Evolutionary conservation across 2,888 invertebrate genomes (phyloP).

Genomic region (Ectemnius lituratus): DNA sequence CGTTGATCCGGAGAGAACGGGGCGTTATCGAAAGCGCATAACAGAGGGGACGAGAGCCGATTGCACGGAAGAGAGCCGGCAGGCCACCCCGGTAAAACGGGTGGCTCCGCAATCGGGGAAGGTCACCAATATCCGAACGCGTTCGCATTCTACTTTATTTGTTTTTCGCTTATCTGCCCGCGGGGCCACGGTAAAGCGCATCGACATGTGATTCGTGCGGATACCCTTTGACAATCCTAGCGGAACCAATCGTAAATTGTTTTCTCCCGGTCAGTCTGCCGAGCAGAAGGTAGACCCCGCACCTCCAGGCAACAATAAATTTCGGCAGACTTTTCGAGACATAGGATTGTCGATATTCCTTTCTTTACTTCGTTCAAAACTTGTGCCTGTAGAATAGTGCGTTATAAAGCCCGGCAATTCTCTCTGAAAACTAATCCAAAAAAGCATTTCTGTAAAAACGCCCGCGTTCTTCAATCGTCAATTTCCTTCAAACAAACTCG

Average conservation of each 20-base stretch:
- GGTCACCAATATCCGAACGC: constrained; percentile 16
- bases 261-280: constrained; percentile 27
- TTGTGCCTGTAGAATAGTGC: no score
- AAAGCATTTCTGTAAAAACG: no score
- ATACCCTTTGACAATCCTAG: constrained; percentile 56
- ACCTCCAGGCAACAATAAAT: constrained; percentile 33
- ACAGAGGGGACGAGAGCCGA: no score
- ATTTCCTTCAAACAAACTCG: no score
- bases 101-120: constrained; percentile 14
- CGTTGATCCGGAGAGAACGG: no score
- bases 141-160: constrained; percentile 35
- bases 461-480: no score
- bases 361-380: no score
- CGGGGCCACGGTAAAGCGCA: constrained; percentile 41
- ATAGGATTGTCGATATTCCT: no score
- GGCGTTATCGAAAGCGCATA: no score
- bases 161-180: constrained; percentile 43
- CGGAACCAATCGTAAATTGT: constrained; percentile 56
- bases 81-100: constrained; percentile 4
- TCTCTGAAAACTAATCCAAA: no score
- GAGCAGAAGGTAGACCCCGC: constrained; percentile 13
- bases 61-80: no score
- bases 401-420: no score
- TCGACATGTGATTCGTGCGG: constrained; percentile 39
- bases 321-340: constrained; percentile 3